Base-by-base conservation (phyloP, 2,888 invertebrate genomes). In the Caenorhabditis sp. region DNA sequence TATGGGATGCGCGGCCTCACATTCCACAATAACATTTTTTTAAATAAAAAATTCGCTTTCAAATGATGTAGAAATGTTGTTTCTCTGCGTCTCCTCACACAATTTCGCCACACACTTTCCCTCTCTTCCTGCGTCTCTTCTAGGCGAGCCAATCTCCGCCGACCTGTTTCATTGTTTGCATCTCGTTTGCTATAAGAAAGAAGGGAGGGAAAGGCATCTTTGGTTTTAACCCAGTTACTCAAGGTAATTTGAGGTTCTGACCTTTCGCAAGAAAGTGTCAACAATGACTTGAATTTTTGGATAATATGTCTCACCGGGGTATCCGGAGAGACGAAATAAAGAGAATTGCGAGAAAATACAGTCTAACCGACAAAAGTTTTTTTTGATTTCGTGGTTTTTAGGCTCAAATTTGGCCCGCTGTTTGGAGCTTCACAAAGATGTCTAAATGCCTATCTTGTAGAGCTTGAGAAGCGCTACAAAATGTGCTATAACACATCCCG, bases 1-100 rank as follows among this genome's bases (percentile, higher is more conserved):
- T 81, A 55, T 76, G 72, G 72, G 66, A 66, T 59, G 64, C 63
- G 43, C 59, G 66, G 57, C 70, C 70, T 59, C 59, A 59, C 36
- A 65, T 31, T 6, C 31, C 31, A 31, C 31, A 31, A 6, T 31
- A 31, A 10, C 31, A 31, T 31, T 31, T 31, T 31, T 31, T 31
- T 10, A 31, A 31, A 31, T 31, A 31, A 31, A 31, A 31, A 31
- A 10, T 31, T 31, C 10, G 10, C 31, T 43, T 5, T 43, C 43
- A 17, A 43, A 43, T 43, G 14, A 43, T 17, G 12, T 43, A 6
- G 14, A 36, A 12, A 5, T 5, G 5, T 12, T 12, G 5, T 36
- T 36, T 36, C 36, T 36, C 36, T 36, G 36, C 36, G 36, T 36
- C 36, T 36, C 36, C 12, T 36, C 36, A 12, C 36, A 12, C 5